A percentile compares a stretch with the other conserved stretches of the same genome.
Conservation (phyloP, 2,888 invertebrate genomes). For the Steromphala cineraria region DNA sequence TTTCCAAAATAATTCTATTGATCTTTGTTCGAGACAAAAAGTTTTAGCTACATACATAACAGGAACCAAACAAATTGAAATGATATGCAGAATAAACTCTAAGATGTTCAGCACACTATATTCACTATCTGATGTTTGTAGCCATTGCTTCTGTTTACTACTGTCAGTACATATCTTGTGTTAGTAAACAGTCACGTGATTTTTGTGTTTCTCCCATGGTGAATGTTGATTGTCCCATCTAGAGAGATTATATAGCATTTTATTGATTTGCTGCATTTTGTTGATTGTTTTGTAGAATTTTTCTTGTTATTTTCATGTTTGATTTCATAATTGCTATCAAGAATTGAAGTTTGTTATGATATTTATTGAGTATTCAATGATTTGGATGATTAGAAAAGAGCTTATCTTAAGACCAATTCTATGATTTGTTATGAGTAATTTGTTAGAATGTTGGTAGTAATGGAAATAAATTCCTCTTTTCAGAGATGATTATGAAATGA, state of each 20-base stretch:
- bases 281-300: neutral
- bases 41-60: too few species aligned
- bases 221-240: neutral
- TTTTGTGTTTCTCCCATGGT: neutral
- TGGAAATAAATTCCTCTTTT: too few species aligned
- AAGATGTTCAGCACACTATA: neutral
- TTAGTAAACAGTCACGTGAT: neutral
- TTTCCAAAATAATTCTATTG: too few species aligned
- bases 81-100: neutral
- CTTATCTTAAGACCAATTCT: too few species aligned
- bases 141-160: neutral
- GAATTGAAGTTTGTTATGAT: neutral
- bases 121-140: neutral
- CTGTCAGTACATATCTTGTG: neutral
- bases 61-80: too few species aligned
- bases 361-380: too few species aligned
- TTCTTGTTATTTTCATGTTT: neutral
- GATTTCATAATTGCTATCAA: neutral
- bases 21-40: too few species aligned
- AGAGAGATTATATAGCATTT: neutral
- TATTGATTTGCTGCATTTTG: neutral
- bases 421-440: too few species aligned
- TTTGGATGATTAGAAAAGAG: too few species aligned
- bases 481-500: too few species aligned
- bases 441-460: too few species aligned